Evolutionary conservation across 2,113 vertebrate genomes (phyloP).

Genomic region (Callorhinus ursinus): DNA sequence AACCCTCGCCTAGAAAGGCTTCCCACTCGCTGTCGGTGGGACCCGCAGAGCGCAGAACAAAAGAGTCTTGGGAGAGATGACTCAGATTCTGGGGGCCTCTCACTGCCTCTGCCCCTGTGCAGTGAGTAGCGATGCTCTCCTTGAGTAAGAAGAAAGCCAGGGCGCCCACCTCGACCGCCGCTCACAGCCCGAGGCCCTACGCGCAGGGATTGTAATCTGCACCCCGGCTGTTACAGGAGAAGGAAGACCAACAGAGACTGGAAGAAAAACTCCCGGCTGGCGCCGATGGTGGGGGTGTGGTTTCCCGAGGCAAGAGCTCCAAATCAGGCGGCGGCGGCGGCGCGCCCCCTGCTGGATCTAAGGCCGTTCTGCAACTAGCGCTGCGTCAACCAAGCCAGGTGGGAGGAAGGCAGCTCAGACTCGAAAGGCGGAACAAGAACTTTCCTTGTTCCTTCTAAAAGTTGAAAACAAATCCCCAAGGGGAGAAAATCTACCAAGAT

Average conservation of each 20-base stretch:
- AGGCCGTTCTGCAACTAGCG: background rate
- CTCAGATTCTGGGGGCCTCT: background rate
- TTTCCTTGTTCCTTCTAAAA: background rate
- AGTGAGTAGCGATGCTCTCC: background rate
- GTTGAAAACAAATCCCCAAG: background rate
- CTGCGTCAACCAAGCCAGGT: too few species aligned
- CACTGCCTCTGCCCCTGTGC: accelerated
- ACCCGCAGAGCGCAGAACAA: background rate
- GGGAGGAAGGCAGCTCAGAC: background rate
- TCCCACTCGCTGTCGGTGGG: background rate
- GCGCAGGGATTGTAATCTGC: background rate
- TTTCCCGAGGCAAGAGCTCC: background rate
- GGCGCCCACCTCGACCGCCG: background rate
- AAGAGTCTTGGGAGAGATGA: background rate
- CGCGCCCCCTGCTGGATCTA: slow-evolving; percentile 54
- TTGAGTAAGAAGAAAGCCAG: background rate
- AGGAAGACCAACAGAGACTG: background rate
- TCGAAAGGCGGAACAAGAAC: too few species aligned
- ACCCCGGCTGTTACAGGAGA: background rate
- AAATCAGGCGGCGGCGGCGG: slow-evolving; percentile 2
- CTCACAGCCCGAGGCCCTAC: background rate
- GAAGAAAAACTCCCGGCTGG: background rate
- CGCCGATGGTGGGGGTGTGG: background rate
- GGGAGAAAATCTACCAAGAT: background rate
- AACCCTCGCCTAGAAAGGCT: accelerated